These are phyloP conservation scores for Cheilosia grossa DNA, from an alignment of 2,888 invertebrate genomes.

Conservation along the genomic window DNA sequence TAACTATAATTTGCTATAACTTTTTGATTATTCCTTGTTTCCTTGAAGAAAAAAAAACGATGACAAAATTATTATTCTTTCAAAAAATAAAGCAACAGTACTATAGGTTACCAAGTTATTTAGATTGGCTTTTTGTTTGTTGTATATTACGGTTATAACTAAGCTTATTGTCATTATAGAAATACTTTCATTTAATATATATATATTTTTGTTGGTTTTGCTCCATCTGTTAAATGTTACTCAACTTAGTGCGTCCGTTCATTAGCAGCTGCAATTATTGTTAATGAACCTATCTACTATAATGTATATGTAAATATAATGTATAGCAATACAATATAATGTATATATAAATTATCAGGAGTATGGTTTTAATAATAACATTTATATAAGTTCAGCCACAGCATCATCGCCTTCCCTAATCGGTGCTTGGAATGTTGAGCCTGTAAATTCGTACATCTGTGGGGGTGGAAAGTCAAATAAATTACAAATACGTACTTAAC, in stretches of 20 bases:
- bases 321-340: constrained; percentile 50
- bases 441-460: constrained; percentile 84
- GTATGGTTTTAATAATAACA: constrained; percentile 24
- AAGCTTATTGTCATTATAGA: constrained; percentile 74
- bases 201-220: constrained; percentile 39
- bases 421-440: constrained; percentile 90
- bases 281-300: constrained; percentile 47
- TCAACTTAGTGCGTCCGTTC: constrained; percentile 48
- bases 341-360: constrained; percentile 55
- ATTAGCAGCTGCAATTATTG: constrained; percentile 56
- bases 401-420: constrained; percentile 82
- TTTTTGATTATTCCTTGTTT: background rate
- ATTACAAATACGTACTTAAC: background rate
- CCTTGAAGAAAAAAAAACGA: background rate
- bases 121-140: constrained; percentile 32
- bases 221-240: constrained; percentile 37
- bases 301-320: constrained; percentile 54
- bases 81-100: constrained; percentile 27
- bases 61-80: background rate
- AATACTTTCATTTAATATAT: constrained; percentile 61
- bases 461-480: background rate
- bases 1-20: constrained; percentile 17
- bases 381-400: constrained; percentile 83
- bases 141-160: constrained; percentile 63
- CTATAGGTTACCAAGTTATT: constrained; percentile 25